These are phyloP conservation scores for Rhagonycha fulva DNA, from an alignment of 2,888 invertebrate genomes.

Conservation along the genomic window DNA sequence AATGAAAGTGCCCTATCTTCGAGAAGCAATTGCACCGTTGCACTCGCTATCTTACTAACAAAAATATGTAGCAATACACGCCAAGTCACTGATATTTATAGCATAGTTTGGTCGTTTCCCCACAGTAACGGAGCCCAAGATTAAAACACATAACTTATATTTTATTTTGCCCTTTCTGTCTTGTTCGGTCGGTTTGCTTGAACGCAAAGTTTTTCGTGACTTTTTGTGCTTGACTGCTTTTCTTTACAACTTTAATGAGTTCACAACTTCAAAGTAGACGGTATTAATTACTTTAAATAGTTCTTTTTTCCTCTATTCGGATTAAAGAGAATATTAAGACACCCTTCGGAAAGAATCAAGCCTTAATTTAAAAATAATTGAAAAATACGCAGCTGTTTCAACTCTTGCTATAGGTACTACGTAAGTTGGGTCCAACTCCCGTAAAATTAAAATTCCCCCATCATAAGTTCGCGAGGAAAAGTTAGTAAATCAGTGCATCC, in stretches of 20 bases:
- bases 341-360: constrained; percentile 14
- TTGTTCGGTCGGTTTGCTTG: constrained; percentile 43
- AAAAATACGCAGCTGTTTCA: constrained; percentile 39
- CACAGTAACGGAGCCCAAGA: constrained; percentile 51
- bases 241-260: constrained; percentile 46
- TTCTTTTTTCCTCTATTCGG: background rate
- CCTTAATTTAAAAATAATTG: constrained; percentile 48
- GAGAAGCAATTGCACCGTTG: constrained; percentile 41
- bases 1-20: constrained; percentile 17
- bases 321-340: background rate
- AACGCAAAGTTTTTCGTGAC: constrained; percentile 42
- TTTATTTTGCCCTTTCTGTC: constrained; percentile 52
- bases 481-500: constrained; percentile 40
- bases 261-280: constrained; percentile 41
- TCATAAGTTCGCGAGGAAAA: constrained; percentile 22
- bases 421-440: constrained; percentile 21
- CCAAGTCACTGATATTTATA: constrained; percentile 52
- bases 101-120: constrained; percentile 50
- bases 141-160: constrained; percentile 58
- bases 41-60: constrained; percentile 49
- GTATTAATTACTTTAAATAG: constrained; percentile 4
- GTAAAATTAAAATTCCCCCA: constrained; percentile 46
- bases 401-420: constrained; percentile 31
- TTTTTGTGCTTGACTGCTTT: constrained; percentile 43
- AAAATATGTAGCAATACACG: constrained; percentile 52